phyloP scores from a whole-genome alignment of 2,888 invertebrate species.

The Miltochrista miniata region DNA sequence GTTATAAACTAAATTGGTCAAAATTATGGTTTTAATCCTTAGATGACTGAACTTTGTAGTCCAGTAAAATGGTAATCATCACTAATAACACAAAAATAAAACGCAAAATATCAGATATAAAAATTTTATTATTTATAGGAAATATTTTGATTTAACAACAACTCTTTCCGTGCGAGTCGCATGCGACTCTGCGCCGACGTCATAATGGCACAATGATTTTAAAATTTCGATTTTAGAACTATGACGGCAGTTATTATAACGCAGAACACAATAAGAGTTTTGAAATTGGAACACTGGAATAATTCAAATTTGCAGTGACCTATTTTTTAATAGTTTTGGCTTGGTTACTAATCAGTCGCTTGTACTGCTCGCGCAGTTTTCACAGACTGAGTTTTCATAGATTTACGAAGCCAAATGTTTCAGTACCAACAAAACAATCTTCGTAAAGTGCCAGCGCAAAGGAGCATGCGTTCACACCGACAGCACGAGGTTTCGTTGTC shows the following conservation, averaged over 20 bases:
- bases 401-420: conserved; percentile 26
- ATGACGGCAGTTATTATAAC: no score
- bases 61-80: neutral
- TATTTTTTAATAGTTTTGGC: neutral
- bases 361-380: neutral
- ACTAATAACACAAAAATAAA: conserved; percentile 66
- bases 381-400: conserved; percentile 13
- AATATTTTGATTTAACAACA: conserved; percentile 83
- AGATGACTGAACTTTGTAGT: no score
- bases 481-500: conserved; percentile 69
- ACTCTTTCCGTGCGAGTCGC: conserved; percentile 52
- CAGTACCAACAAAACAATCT: conserved; percentile 19
- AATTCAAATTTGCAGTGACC: neutral
- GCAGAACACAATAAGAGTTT: neutral
- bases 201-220: conserved; percentile 65
- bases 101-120: conserved; percentile 75
- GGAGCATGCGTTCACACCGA: conserved; percentile 48
- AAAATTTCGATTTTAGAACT: neutral
- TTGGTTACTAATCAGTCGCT: neutral
- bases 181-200: conserved; percentile 44
- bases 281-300: neutral
- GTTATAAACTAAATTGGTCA: no score
- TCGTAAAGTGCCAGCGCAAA: conserved; percentile 29
- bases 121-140: conserved; percentile 82
- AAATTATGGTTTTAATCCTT: no score